Evolutionary conservation across 2,888 invertebrate species (phyloP).

Genomic region (Mythimna loreyi): DNA sequence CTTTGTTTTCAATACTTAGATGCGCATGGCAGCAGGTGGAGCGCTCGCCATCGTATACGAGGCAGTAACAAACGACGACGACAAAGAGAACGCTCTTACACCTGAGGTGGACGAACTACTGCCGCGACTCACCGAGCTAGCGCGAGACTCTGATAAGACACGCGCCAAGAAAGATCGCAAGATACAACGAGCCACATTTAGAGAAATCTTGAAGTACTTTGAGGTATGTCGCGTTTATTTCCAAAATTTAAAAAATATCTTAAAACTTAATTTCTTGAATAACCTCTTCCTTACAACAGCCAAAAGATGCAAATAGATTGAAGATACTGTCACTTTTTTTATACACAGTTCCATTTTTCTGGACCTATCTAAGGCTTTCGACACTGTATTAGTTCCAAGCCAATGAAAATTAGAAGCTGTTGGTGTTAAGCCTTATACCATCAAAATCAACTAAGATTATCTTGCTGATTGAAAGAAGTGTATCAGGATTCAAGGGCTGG

Average conservation of each 20-base stretch:
- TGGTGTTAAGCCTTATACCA: too few relatives aligned
- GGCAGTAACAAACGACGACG: constrained; percentile 94
- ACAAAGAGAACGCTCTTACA: constrained; percentile 89
- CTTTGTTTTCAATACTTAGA: constrained; percentile 63
- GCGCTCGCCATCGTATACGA: constrained; percentile 95
- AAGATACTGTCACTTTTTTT: too few relatives aligned
- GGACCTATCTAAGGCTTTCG: background rate
- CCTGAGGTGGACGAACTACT: constrained; percentile 91
- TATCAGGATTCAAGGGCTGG: background rate
- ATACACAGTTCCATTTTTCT: too few relatives aligned
- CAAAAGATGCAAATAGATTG: too few relatives aligned
- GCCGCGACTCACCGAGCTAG: constrained; percentile 91
- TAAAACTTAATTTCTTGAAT: too few relatives aligned
- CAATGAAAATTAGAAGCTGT: too few relatives aligned
- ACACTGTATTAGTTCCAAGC: background rate
- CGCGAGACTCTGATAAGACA: constrained; percentile 97
- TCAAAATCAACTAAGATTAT: background rate
- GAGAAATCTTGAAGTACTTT: constrained; percentile 97
- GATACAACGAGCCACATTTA: constrained; percentile 97
- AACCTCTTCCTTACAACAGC: too few relatives aligned
- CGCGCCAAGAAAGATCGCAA: constrained; percentile 98
- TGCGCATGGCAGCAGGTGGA: constrained; percentile 93
- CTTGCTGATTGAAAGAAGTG: background rate
- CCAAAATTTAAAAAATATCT: too few relatives aligned
- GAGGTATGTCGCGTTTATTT: constrained; percentile 92